Percentiles rank a stretch among this genome's conserved stretches.
Conservation (phyloP, 2,888 invertebrate genomes). For the Taphrorychus bicolor region DNA sequence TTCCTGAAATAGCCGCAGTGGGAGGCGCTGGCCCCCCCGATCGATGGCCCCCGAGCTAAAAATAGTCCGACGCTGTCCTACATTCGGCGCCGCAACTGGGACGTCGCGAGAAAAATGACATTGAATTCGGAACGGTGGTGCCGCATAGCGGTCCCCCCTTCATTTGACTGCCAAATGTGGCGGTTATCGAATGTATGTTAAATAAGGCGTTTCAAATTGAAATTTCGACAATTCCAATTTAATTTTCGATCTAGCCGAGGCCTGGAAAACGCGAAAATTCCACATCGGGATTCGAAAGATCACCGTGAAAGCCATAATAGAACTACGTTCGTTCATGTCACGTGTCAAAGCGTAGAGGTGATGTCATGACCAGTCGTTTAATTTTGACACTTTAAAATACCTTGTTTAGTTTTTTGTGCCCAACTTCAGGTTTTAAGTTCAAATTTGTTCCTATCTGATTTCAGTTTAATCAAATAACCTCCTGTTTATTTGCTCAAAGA, state of each 20-base stretch:
- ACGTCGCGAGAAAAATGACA: slow-evolving; percentile 38
- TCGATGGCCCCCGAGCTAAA: slow-evolving; percentile 59
- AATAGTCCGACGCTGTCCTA: slow-evolving; percentile 54
- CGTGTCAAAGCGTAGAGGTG: no score
- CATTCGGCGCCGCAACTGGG: slow-evolving; percentile 48
- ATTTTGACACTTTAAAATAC: no score
- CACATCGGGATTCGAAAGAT: no score
- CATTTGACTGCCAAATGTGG: slow-evolving; percentile 18
- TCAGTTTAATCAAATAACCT: no score
- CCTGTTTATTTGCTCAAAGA: no score
- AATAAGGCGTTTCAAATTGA: not conserved
- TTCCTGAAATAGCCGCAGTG: slow-evolving; percentile 59
- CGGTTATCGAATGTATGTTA: slow-evolving; percentile 9
- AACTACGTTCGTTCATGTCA: no score
- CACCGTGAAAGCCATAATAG: no score
- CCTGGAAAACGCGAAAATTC: not conserved
- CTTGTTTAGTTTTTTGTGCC: no score
- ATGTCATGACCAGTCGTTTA: no score
- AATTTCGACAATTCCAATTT: slow-evolving; percentile 1
- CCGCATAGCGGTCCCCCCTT: slow-evolving; percentile 27
- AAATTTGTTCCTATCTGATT: no score
- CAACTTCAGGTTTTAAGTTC: no score
- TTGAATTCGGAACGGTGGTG: slow-evolving; percentile 31
- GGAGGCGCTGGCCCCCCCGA: slow-evolving; percentile 52
- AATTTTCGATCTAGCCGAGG: not conserved